These are phyloP conservation scores for Sitta europaea DNA, from an alignment of 2,113 vertebrate species.

Conservation along the genomic window DNA sequence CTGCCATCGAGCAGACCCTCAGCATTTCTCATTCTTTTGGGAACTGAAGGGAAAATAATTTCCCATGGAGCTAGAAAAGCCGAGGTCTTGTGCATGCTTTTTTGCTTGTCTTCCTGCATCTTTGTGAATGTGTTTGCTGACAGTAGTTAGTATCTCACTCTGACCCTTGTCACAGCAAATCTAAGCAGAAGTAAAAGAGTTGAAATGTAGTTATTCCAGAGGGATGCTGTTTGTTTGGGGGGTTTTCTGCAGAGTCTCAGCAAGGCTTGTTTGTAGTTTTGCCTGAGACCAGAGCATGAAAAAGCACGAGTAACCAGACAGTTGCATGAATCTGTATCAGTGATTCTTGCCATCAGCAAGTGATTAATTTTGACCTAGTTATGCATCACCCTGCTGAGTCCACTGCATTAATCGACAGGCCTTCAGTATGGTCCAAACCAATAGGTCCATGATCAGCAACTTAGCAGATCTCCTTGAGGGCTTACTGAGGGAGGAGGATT, in stretches of 20 bases:
- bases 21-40: neutral
- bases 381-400: neutral
- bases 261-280: neutral
- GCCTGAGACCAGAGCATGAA: neutral
- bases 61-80: neutral
- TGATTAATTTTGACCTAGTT: constrained; percentile 32
- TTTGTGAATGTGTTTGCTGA: neutral
- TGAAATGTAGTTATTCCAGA: neutral
- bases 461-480: neutral
- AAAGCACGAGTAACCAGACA: neutral
- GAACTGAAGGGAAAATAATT: neutral
- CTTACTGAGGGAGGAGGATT: neutral
- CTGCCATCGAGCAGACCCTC: neutral
- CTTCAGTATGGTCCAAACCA: neutral
- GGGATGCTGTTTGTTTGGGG: neutral
- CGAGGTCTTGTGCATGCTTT: neutral
- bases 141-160: neutral
- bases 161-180: neutral
- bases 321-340: neutral
- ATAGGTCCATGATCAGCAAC: neutral
- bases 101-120: constrained; percentile 7
- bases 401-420: neutral
- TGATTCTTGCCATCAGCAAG: neutral
- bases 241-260: neutral
- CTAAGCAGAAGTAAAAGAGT: neutral